phyloP scores from a whole-genome alignment of 2,113 vertebrate genomes.

The Otocyon megalotis region DNA sequence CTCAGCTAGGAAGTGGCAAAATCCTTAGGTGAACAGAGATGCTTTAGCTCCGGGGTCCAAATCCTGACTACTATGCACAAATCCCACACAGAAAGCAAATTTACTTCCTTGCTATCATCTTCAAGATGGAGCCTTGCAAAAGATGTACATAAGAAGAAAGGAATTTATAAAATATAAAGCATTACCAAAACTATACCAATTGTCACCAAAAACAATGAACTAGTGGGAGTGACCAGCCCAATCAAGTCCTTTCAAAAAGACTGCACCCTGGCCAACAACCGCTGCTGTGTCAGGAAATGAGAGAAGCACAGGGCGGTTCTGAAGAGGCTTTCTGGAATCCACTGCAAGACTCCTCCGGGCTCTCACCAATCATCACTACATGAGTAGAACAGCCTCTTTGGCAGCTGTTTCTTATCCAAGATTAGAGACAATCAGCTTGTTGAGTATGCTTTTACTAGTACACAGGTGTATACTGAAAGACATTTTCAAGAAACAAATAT shows the following conservation, averaged over 20 bases:
- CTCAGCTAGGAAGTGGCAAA: neutral
- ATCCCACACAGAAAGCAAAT: neutral
- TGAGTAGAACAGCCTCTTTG: neutral
- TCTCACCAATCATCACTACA: neutral
- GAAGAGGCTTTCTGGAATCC: fast-evolving
- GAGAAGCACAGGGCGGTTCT: fast-evolving
- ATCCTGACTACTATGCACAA: neutral
- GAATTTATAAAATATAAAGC: neutral
- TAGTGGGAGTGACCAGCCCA: neutral
- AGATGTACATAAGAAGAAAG: neutral
- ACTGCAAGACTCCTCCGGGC: neutral
- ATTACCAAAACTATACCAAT: neutral
- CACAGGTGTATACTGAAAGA: neutral
- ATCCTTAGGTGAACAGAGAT: neutral
- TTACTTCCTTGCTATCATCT: neutral
- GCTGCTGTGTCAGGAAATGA: neutral
- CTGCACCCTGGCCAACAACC: fast-evolving
- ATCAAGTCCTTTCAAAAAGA: fast-evolving
- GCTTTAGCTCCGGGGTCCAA: neutral
- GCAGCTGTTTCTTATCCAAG: neutral
- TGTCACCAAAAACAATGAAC: neutral
- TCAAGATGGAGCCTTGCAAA: neutral
- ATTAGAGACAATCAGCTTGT: neutral
- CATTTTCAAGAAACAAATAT: neutral
- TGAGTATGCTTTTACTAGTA: neutral